A percentile compares a stretch with the other conserved stretches of the same genome.
Conservation (phyloP, 2,113 vertebrate genomes). For the Paraplagusia blochii region DNA sequence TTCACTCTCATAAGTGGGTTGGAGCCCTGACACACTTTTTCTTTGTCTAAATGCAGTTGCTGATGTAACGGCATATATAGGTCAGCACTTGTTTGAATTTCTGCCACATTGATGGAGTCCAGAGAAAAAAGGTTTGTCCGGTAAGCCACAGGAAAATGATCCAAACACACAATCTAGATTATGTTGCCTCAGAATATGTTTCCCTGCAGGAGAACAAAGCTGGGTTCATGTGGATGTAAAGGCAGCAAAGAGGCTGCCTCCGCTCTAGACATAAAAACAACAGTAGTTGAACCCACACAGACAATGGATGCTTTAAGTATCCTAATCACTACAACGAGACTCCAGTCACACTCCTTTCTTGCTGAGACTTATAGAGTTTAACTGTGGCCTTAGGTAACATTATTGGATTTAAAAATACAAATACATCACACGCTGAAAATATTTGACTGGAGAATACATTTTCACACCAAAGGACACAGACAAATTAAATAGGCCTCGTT, state of each 20-base stretch:
- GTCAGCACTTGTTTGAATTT: slow-evolving; percentile 40
- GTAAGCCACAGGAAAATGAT: neutral
- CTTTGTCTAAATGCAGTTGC: slow-evolving; percentile 34
- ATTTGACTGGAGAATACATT: neutral
- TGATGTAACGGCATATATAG: slow-evolving; percentile 57
- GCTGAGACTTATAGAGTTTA: neutral
- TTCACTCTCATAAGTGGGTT: slow-evolving; percentile 1
- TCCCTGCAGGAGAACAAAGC: neutral
- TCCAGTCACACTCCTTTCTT: neutral
- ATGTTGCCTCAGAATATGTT: slow-evolving; percentile 8
- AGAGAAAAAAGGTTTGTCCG: slow-evolving; percentile 8
- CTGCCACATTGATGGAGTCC: slow-evolving; percentile 13
- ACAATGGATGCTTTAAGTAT: slow-evolving; percentile 20
- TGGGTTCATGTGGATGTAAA: slow-evolving; percentile 2
- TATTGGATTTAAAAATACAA: neutral
- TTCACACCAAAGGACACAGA: neutral
- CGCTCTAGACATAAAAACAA: slow-evolving; percentile 6
- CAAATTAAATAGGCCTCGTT: neutral
- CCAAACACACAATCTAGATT: neutral
- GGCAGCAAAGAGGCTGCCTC: neutral
- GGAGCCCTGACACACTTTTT: slow-evolving; percentile 16
- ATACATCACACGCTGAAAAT: neutral
- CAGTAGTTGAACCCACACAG: slow-evolving; percentile 5
- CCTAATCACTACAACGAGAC: neutral
- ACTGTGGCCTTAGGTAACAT: neutral